Percentiles rank a stretch among this genome's conserved stretches.
Conservation (phyloP, 2,797 vertebrate species). For the Lepidocolaptes lacrymiger region DNA sequence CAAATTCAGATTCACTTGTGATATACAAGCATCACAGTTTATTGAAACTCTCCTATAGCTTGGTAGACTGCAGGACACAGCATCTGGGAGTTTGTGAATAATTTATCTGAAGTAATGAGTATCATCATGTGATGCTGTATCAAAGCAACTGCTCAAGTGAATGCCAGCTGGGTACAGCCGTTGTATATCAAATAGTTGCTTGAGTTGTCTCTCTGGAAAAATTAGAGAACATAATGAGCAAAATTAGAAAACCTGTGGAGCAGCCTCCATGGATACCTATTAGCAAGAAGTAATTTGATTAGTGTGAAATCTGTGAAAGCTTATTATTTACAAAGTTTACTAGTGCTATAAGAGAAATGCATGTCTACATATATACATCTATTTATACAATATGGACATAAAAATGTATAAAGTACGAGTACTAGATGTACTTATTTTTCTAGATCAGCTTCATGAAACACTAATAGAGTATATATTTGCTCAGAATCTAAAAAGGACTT, state of each 20-base stretch:
- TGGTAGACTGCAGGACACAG: slow-evolving; percentile 29
- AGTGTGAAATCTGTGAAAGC: slow-evolving; percentile 17
- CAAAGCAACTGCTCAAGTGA: slow-evolving; percentile 54
- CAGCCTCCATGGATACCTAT: slow-evolving; percentile 18
- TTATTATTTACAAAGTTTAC: slow-evolving; percentile 32
- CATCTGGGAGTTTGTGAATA: slow-evolving; percentile 66
- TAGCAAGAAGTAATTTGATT: slow-evolving; percentile 37
- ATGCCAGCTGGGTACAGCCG: slow-evolving; percentile 43
- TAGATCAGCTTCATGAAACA: background rate
- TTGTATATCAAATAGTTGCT: slow-evolving; percentile 59
- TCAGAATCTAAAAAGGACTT: slow-evolving; percentile 32
- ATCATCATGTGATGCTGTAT: slow-evolving; percentile 56
- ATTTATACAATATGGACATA: background rate
- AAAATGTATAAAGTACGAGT: background rate
- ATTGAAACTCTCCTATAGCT: slow-evolving; percentile 6
- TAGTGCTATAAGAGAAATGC: background rate
- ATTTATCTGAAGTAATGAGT: slow-evolving; percentile 67
- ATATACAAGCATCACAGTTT: background rate
- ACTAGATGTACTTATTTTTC: background rate
- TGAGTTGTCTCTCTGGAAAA: slow-evolving; percentile 61
- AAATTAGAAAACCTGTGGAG: slow-evolving; percentile 51
- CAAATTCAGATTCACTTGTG: background rate
- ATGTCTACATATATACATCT: background rate
- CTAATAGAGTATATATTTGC: slow-evolving; percentile 25
- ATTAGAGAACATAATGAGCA: slow-evolving; percentile 66